Conservation (phyloP, 1,140 invertebrate species). For the Lordiphosa mommai region DNA sequence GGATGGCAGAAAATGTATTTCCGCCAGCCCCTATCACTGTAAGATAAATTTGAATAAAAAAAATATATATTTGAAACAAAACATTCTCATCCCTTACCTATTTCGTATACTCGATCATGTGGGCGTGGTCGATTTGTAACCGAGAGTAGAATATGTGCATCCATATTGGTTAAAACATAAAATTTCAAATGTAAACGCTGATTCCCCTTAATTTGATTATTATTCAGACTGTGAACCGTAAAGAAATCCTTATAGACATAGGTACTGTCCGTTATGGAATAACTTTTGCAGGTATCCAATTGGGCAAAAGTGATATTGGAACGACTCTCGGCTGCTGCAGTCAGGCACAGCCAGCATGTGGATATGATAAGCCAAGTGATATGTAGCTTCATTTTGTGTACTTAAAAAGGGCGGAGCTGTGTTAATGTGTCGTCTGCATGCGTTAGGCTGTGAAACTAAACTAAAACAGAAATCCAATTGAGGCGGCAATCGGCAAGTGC, state of each 20-base stretch:
- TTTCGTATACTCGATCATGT: slow-evolving; percentile 65
- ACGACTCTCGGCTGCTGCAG: slow-evolving; percentile 17
- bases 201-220: slow-evolving; percentile 47
- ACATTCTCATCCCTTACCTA: slow-evolving; percentile 37
- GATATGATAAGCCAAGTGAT: slow-evolving; percentile 5
- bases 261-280: slow-evolving; percentile 26
- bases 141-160: slow-evolving; percentile 73
- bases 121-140: slow-evolving; percentile 40
- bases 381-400: too few species aligned
- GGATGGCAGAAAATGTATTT: slow-evolving; percentile 72
- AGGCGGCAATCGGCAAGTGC: too few species aligned
- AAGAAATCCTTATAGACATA: slow-evolving; percentile 66
- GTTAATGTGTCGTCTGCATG: too few species aligned
- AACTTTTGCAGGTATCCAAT: slow-evolving; percentile 56
- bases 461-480: too few species aligned
- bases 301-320: slow-evolving; percentile 65
- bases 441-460: too few species aligned
- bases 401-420: too few species aligned
- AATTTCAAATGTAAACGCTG: slow-evolving; percentile 71
- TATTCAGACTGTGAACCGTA: slow-evolving; percentile 46
- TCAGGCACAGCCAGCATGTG: slow-evolving; percentile 20
- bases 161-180: slow-evolving; percentile 68
- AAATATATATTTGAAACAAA: not conserved
- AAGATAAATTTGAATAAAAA: not conserved
- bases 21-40: slow-evolving; percentile 71